These are phyloP conservation scores for Sternotherus odoratus DNA, from an alignment of 2,797 vertebrate genomes.

Conservation along the genomic window DNA sequence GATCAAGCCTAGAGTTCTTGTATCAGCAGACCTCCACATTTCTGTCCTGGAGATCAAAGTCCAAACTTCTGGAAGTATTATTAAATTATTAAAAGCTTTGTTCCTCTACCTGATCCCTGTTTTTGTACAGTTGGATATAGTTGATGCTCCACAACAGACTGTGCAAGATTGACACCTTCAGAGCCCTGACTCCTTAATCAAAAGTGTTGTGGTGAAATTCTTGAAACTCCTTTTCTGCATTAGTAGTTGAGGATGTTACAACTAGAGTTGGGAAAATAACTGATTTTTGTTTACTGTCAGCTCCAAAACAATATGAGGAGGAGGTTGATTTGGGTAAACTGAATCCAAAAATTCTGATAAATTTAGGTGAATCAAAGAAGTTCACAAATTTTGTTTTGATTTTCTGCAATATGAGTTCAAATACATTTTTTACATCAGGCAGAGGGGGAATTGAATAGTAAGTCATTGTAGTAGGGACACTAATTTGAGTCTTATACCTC, in stretches of 20 bases:
- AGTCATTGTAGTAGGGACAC: background rate
- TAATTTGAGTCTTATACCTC: background rate
- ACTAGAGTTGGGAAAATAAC: background rate
- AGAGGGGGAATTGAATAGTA: background rate
- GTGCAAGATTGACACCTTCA: background rate
- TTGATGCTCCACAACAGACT: background rate
- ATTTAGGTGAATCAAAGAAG: background rate
- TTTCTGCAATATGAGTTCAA: background rate
- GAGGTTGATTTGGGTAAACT: background rate
- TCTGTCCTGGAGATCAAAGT: background rate
- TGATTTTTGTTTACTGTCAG: background rate
- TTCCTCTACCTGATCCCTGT: background rate
- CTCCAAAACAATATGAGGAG: background rate
- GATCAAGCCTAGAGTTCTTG: background rate
- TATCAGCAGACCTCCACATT: background rate
- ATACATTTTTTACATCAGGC: background rate
- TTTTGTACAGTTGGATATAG: background rate
- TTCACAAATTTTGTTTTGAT: background rate
- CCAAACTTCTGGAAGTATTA: background rate
- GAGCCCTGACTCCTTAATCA: background rate
- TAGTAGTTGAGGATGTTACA: background rate
- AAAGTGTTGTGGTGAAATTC: background rate
- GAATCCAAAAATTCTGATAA: background rate
- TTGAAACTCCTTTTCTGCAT: background rate
- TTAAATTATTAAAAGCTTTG: accelerated